Conservation (phyloP, 2,888 invertebrate genomes). For the Agonopterix heracliana region DNA sequence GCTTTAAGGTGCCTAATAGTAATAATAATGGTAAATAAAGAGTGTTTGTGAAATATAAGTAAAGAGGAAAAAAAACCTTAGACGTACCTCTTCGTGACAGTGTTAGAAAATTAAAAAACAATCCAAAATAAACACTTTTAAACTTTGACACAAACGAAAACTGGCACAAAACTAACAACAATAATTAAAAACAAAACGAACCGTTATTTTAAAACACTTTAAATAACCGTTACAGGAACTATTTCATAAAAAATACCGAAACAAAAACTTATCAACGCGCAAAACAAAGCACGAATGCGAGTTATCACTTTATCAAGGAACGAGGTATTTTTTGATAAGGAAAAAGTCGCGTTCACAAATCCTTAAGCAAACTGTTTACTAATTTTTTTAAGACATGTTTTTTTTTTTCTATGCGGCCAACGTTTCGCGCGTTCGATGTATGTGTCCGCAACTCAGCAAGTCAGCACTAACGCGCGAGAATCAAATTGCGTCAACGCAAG, state of each 20-base stretch:
- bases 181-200: background rate
- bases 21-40: too few species aligned
- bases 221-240: background rate
- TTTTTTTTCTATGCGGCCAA: constrained; percentile 2
- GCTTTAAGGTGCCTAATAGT: too few species aligned
- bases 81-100: constrained; percentile 2
- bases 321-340: background rate
- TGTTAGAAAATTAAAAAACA: background rate
- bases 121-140: constrained; percentile 1
- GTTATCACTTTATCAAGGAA: constrained; percentile 5
- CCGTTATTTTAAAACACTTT: background rate
- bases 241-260: constrained; percentile 1
- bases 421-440: constrained; percentile 1
- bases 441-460: too few species aligned
- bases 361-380: constrained; percentile 1
- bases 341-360: background rate
- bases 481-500: constrained; percentile 26
- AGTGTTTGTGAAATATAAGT: too few species aligned
- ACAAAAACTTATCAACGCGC: background rate
- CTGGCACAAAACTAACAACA: background rate
- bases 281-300: background rate
- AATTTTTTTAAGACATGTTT: constrained; percentile 2
- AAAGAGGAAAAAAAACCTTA: background rate
- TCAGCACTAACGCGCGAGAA: constrained; percentile 1
- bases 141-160: background rate